These are phyloP conservation scores for Apostichopus japonicus DNA, from an alignment of 35 echinoderm and acorn worm species.

Conservation along the genomic window DNA sequence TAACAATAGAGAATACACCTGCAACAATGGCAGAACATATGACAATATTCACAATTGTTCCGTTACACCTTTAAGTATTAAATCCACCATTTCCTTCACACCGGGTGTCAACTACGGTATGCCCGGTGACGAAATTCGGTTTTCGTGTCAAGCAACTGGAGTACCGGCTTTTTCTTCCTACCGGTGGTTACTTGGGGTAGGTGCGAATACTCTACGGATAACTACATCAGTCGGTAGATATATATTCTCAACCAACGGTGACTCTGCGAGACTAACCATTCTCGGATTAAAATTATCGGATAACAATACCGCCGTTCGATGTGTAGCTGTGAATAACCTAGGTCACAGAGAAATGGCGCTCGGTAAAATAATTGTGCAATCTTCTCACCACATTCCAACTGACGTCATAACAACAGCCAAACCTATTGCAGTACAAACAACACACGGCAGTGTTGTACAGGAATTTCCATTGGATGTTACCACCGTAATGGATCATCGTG, in stretches of 20 bases:
- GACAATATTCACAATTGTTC: constrained; percentile 41
- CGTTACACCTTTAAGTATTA: constrained; percentile 18
- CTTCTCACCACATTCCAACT: neutral
- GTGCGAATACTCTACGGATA: neutral
- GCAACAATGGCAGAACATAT: neutral
- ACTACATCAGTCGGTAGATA: neutral
- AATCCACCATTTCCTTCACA: constrained; percentile 21
- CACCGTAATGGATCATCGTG: neutral
- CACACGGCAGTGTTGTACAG: neutral
- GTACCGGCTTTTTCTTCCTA: constrained; percentile 13
- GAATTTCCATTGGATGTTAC: neutral
- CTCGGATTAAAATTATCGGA: neutral
- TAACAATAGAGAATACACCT: constrained; percentile 9
- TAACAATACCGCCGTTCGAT: constrained; percentile 25
- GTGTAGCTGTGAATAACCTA: constrained; percentile 15
- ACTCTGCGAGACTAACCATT: constrained; percentile 21
- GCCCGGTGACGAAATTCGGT: neutral
- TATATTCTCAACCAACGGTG: constrained; percentile 15
- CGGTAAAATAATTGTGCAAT: constrained; percentile 12
- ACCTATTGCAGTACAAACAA: neutral
- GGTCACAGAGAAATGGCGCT: constrained; percentile 9
- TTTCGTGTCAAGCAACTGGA: neutral
- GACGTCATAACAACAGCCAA: neutral
- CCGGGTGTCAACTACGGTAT: neutral
- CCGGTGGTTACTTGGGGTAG: constrained; percentile 18